Conservation (phyloP, 2,888 invertebrate genomes). For the Zhengitettix transpicula region DNA sequence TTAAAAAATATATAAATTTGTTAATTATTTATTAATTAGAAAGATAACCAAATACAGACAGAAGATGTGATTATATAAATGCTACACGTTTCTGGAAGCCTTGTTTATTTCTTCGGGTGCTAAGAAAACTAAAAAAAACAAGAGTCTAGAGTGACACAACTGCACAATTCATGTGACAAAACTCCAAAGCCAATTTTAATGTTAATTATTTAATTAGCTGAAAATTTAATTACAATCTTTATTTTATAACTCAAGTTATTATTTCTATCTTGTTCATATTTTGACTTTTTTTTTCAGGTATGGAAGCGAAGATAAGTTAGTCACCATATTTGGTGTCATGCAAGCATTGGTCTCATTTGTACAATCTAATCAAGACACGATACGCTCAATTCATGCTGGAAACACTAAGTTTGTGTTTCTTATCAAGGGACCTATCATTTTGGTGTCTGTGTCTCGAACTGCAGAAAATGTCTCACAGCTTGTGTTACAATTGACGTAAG, state of each 20-base stretch:
- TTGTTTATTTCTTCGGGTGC: no score
- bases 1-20: no score
- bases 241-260: constrained; percentile 1
- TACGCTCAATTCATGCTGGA: constrained; percentile 71
- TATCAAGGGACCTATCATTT: constrained; percentile 75
- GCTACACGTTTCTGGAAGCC: no score
- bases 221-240: no score
- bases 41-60: no score
- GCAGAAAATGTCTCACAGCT: constrained; percentile 72
- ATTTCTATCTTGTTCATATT: not conserved
- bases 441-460: constrained; percentile 67
- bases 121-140: no score
- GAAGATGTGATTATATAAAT: no score
- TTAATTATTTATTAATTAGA: no score
- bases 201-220: no score
- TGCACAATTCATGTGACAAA: no score
- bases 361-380: constrained; percentile 64
- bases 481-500: constrained; percentile 70
- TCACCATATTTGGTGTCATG: constrained; percentile 86
- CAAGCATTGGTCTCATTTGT: constrained; percentile 86
- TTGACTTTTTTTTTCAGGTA: constrained; percentile 35
- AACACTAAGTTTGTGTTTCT: constrained; percentile 83
- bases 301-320: constrained; percentile 85
- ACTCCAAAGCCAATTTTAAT: no score
- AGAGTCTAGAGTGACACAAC: no score